Conservation (phyloP, 2,888 invertebrate species). For the Cordilura impudica region DNA sequence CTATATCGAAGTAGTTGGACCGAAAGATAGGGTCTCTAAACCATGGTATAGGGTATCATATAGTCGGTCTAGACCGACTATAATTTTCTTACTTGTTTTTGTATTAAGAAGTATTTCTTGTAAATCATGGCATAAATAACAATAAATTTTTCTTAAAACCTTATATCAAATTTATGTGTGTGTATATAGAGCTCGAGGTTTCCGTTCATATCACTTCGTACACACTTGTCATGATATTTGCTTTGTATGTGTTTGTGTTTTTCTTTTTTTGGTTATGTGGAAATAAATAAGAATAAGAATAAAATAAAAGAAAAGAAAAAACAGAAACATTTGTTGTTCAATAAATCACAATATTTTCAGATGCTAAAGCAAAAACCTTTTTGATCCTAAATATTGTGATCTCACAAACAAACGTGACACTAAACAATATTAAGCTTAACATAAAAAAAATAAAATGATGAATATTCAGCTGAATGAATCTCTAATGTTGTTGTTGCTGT, state of each 20-base stretch:
- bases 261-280: neutral
- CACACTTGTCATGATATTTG: neutral
- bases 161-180: neutral
- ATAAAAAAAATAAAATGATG: neutral
- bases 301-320: conserved; percentile 29
- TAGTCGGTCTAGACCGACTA: too few relatives aligned
- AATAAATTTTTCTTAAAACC: neutral
- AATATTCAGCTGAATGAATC: neutral
- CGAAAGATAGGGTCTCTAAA: too few relatives aligned
- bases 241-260: neutral
- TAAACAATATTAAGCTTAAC: conserved; percentile 49
- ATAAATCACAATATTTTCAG: conserved; percentile 74
- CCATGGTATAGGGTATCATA: too few relatives aligned
- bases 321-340: conserved; percentile 1
- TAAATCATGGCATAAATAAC: neutral
- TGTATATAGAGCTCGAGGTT: neutral
- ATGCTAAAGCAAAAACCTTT: conserved; percentile 73
- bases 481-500: neutral
- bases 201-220: neutral
- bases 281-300: conserved; percentile 14
- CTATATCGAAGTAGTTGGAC: too few relatives aligned
- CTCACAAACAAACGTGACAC: conserved; percentile 71
- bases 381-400: conserved; percentile 73
- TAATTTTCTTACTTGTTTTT: too few relatives aligned
- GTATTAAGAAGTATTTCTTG: neutral